Conservation (phyloP, 2,113 vertebrate species). For the Aptenodytes forsteri region DNA sequence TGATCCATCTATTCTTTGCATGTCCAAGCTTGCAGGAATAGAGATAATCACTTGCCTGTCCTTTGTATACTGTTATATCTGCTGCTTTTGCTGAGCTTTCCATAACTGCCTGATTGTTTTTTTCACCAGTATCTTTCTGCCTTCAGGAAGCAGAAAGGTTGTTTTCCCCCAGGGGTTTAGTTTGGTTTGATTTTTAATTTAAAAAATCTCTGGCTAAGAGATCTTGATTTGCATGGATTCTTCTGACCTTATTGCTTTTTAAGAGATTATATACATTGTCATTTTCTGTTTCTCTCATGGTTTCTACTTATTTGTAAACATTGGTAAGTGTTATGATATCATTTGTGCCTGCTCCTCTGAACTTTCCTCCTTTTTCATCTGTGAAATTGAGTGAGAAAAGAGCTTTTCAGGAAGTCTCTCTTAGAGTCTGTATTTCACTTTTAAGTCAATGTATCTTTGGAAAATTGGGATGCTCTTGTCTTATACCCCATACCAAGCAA, state of each 20-base stretch:
- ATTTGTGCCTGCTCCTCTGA: background rate
- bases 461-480: background rate
- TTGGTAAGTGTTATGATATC: background rate
- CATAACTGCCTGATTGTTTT: background rate
- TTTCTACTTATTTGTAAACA: background rate
- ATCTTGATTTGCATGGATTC: background rate
- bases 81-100: background rate
- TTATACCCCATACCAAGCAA: background rate
- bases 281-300: background rate
- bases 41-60: background rate
- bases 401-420: background rate
- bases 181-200: background rate
- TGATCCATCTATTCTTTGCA: background rate
- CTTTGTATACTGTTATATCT: background rate
- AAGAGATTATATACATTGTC: background rate
- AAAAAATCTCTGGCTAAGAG: background rate
- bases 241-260: background rate
- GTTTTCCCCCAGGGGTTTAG: background rate
- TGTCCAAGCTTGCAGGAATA: background rate
- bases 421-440: background rate
- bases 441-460: background rate
- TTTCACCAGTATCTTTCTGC: background rate
- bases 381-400: background rate
- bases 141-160: background rate
- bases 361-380: background rate